Percentiles rank a stretch among this genome's conserved stretches.
phyloP scores from a whole-genome alignment of 2,113 vertebrate genomes.

The Dromas ardeola region DNA sequence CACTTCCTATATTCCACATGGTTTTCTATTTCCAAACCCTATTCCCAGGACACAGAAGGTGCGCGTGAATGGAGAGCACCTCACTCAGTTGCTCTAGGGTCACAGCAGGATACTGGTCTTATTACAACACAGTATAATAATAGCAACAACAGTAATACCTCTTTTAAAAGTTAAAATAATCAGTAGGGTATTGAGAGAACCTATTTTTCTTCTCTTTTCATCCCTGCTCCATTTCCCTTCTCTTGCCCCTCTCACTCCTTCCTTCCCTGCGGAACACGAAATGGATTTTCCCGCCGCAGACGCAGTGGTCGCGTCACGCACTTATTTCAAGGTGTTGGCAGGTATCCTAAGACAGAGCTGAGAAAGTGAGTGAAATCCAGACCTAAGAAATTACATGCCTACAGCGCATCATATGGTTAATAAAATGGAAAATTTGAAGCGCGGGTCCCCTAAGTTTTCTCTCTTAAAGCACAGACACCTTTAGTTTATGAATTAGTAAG shows the following conservation, averaged over 20 bases:
- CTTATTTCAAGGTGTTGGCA: slow-evolving; percentile 32
- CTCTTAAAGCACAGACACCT: slow-evolving; percentile 30
- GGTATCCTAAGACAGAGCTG: neutral
- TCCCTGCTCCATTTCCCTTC: neutral
- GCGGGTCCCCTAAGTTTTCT: neutral
- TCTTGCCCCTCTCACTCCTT: neutral
- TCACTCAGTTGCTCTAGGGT: neutral
- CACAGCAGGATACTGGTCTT: neutral
- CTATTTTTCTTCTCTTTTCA: neutral
- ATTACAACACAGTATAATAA: neutral
- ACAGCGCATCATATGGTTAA: slow-evolving; percentile 33
- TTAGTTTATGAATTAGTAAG: slow-evolving; percentile 64
- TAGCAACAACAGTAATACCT: neutral
- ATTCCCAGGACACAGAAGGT: neutral
- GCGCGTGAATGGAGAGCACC: neutral
- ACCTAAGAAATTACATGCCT: slow-evolving; percentile 24
- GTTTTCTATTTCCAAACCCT: neutral
- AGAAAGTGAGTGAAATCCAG: neutral
- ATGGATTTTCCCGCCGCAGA: neutral
- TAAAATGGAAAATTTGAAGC: slow-evolving; percentile 56
- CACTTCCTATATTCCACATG: neutral
- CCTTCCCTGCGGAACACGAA: neutral
- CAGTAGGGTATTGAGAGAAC: neutral
- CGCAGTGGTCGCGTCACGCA: neutral
- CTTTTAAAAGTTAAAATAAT: neutral